These are phyloP conservation scores for Carlito syrichta DNA, from an alignment of 2,113 vertebrate genomes.

Conservation along the genomic window DNA sequence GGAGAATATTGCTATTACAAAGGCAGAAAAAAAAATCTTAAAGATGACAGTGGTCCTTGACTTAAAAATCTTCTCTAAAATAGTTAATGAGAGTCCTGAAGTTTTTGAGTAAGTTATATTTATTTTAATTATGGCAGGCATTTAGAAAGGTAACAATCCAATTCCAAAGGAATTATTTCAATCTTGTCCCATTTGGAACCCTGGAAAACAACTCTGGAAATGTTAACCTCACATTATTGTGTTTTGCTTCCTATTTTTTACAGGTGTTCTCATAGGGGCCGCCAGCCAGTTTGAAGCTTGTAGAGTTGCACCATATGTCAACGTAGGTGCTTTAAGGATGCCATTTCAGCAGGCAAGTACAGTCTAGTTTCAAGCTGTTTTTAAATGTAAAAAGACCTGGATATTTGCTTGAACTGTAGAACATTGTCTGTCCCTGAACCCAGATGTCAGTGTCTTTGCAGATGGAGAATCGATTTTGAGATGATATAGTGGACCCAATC, in stretches of 20 bases:
- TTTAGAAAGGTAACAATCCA: neutral
- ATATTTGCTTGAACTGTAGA: slow-evolving; percentile 42
- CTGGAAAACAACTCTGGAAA: neutral
- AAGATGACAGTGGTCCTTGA: neutral
- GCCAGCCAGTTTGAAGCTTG: slow-evolving; percentile 99
- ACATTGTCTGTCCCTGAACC: neutral
- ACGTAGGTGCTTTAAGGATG: slow-evolving; percentile 98
- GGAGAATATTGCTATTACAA: neutral
- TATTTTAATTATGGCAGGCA: slow-evolving; percentile 14
- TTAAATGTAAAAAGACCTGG: slow-evolving; percentile 6
- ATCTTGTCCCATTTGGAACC: neutral
- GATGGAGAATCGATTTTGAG: slow-evolving; percentile 36
- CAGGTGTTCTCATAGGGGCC: slow-evolving; percentile 97
- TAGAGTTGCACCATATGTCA: slow-evolving; percentile 98
- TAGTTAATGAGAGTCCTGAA: neutral
- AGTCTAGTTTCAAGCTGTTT: slow-evolving; percentile 65
- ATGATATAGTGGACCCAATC: slow-evolving; percentile 3
- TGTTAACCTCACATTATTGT: neutral
- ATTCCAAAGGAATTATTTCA: neutral
- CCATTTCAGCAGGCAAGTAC: slow-evolving; percentile 99
- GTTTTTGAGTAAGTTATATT: neutral
- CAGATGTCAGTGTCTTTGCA: neutral
- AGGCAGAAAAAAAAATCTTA: neutral
- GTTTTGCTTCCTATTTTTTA: neutral
- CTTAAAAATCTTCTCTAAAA: slow-evolving; percentile 6